Base-by-base conservation (phyloP, 92 coral and sea anemone genomes). In the Zoanthus sansibaricus region DNA sequence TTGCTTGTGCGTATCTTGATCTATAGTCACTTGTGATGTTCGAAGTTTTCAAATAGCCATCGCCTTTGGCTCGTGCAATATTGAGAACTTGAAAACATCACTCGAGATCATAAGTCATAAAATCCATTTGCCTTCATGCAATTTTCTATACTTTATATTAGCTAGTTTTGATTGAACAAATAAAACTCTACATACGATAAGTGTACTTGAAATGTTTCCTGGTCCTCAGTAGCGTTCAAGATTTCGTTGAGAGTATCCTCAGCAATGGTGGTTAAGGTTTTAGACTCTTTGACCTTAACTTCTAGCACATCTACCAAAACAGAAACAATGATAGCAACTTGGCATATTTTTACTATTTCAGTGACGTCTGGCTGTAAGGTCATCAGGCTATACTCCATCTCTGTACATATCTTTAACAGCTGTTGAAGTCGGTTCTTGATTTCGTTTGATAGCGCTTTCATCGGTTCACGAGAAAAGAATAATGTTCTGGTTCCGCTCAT, bases 81-180 rank as follows among this genome's bases (percentile, higher is more conserved):
- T 33, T 33, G 42, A 33, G 42, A 33, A 33, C 42, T 33, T 33
- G 42, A 87, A 87, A 87, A 87, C 88, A 82, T 82, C 83, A 75
- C 83, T 67, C 87, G 87, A 70, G 72, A 87, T 74, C 87, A 88
- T 88, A 82, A 82, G 82, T 75, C 82, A 79, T 82, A 75, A 88
- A 82, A 72, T 82, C 75, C 91, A 79, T 87, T 82, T 46, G 87
- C 87, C 83, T 82, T 88, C 68, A 88, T 82, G 46, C 9, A 83
- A 82, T 82, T 82, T 82, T 75, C 91, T 88, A 87, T 86, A 83
- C 76, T 17, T 64, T n/a, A n/a, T n/a, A 9, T 49, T 49, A 49
- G 54, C n/a, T n/a, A 13, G 5, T 4, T 56, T 56, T 56, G 64
- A 4, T 14, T 5, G n/a, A 58, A 58, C 64, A 58, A 58, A 18